Conservation (phyloP, 2,797 vertebrate species). For the Acomys russatus region DNA sequence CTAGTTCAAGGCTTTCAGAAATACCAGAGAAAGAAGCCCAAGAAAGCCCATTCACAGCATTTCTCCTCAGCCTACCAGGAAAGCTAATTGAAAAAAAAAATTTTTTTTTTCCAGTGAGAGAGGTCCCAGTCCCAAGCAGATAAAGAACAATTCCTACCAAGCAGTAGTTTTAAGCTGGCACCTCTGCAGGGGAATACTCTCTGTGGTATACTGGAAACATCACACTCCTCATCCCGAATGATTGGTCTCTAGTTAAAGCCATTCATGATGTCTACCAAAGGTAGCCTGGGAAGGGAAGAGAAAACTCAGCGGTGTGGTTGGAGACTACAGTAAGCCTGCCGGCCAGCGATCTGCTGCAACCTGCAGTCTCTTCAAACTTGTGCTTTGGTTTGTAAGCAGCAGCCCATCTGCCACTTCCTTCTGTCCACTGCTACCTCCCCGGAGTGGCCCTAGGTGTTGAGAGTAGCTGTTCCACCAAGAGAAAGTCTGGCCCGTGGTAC, state of each 20-base stretch:
- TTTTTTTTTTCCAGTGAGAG: background rate
- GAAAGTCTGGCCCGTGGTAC: background rate
- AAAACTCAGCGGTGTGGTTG: background rate
- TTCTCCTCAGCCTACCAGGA: background rate
- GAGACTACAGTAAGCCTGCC: background rate
- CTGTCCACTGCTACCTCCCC: background rate
- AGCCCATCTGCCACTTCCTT: background rate
- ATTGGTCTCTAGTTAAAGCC: background rate
- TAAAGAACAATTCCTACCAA: slow-evolving; percentile 27
- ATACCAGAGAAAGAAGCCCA: background rate
- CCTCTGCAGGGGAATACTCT: background rate
- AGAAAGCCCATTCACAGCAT: background rate
- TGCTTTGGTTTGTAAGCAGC: background rate
- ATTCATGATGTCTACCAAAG: background rate
- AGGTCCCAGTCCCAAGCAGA: slow-evolving; percentile 15
- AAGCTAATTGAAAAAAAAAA: background rate
- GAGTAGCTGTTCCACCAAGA: background rate
- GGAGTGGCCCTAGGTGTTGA: background rate
- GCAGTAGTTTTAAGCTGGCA: background rate
- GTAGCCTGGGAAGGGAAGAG: background rate
- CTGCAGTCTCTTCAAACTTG: background rate
- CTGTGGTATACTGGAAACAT: background rate
- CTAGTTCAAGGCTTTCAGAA: background rate
- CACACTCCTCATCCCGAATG: background rate
- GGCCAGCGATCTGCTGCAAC: background rate